Evolutionary conservation across 2,797 vertebrate genomes (phyloP).

Genomic region (Anguilla obscura): DNA sequence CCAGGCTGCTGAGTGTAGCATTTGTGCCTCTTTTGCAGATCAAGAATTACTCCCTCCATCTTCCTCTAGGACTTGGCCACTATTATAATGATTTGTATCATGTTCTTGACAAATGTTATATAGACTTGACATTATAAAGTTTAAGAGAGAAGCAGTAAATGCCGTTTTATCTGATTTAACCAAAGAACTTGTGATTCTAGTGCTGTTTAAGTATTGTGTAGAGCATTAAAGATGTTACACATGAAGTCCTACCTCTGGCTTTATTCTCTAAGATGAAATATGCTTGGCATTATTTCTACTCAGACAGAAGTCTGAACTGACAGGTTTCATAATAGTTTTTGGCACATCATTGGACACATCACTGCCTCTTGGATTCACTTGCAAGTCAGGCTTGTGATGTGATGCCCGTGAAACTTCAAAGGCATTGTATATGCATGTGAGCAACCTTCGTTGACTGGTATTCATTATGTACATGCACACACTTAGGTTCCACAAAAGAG

Average conservation of each 20-base stretch:
- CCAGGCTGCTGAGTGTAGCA: slow-evolving; percentile 34
- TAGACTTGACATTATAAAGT: not conserved
- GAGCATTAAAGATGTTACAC: slow-evolving; percentile 31
- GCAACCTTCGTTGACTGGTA: not conserved
- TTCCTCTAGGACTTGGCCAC: slow-evolving; percentile 16
- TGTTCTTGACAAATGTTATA: not conserved
- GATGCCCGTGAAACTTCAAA: slow-evolving; percentile 66
- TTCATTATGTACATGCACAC: too few relatives aligned
- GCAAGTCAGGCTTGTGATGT: slow-evolving; percentile 55
- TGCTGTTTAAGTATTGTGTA: not conserved
- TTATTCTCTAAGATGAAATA: slow-evolving; percentile 20
- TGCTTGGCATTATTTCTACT: slow-evolving; percentile 34
- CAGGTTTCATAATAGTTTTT: slow-evolving; percentile 53
- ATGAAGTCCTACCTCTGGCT: slow-evolving; percentile 37
- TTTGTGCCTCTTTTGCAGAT: slow-evolving; percentile 16
- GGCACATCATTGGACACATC: slow-evolving; percentile 62
- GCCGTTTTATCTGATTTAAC: not conserved
- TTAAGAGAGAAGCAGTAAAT: not conserved
- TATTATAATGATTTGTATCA: slow-evolving; percentile 25
- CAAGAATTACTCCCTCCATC: slow-evolving; percentile 21
- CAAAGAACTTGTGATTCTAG: not conserved
- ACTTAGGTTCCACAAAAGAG: not conserved
- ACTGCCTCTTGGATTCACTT: slow-evolving; percentile 49
- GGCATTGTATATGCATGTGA: slow-evolving; percentile 33
- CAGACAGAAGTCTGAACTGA: slow-evolving; percentile 27